Percentiles rank a stretch among this genome's conserved stretches.
These are phyloP conservation scores for Lagopus leucura DNA, from an alignment of 2,113 vertebrate species.

Conservation along the genomic window DNA sequence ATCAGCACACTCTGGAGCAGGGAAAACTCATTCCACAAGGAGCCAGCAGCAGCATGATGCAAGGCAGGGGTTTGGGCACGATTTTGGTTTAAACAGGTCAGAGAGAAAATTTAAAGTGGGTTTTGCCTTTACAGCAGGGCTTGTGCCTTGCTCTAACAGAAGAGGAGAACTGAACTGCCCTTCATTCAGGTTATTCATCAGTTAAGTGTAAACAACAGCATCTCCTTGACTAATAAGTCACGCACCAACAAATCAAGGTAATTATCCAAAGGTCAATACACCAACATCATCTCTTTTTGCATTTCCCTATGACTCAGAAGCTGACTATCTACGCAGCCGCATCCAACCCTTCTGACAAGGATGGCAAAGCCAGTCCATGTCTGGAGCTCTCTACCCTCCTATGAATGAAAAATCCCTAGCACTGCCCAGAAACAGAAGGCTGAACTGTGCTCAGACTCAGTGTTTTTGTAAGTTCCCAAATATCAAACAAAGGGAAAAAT, in stretches of 20 bases:
- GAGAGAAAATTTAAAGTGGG: not conserved
- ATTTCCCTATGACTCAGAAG: not conserved
- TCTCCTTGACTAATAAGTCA: not conserved
- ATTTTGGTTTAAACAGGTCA: not conserved
- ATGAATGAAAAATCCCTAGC: not conserved
- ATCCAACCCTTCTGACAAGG: not conserved
- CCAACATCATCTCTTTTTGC: not conserved
- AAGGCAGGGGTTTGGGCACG: not conserved
- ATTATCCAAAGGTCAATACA: slow-evolving; percentile 20
- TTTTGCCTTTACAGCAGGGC: not conserved
- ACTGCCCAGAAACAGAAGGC: not conserved
- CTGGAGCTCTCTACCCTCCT: not conserved
- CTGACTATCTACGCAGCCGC: not conserved
- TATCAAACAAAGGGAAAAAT: not conserved
- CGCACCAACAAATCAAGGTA: not conserved
- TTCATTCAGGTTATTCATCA: not conserved
- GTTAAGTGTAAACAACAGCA: not conserved
- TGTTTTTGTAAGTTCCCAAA: not conserved
- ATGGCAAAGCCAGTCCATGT: not conserved
- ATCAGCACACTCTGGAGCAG: not conserved
- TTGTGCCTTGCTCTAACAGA: not conserved
- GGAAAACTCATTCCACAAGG: not conserved
- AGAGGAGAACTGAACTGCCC: not conserved
- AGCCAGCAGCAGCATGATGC: not conserved
- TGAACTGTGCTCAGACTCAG: not conserved